These are phyloP conservation scores for Drosophila mulleri DNA, from an alignment of 2,888 invertebrate genomes.

Conservation along the genomic window DNA sequence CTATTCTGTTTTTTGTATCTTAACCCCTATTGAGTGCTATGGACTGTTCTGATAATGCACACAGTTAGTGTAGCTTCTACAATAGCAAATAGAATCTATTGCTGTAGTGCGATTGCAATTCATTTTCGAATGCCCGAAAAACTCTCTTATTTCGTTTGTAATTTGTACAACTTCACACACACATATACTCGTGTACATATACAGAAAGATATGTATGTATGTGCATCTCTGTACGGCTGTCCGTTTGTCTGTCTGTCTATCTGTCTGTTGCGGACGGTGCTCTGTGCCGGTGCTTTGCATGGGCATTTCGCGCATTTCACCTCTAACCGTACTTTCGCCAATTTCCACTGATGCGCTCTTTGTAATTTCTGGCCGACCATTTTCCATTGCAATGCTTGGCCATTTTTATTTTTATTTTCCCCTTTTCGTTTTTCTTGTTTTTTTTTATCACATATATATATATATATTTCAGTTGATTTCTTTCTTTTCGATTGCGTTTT, in stretches of 20 bases:
- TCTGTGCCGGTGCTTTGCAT: neutral
- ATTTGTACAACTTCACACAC: slow-evolving; percentile 53
- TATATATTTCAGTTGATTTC: slow-evolving; percentile 68
- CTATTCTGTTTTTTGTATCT: neutral
- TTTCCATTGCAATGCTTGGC: slow-evolving; percentile 73
- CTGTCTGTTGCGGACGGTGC: neutral
- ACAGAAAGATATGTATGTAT: too few relatives aligned
- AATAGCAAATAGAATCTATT: neutral
- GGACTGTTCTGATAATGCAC: neutral
- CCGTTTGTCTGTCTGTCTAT: neutral
- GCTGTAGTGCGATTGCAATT: slow-evolving; percentile 50
- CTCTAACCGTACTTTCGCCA: slow-evolving; percentile 40
- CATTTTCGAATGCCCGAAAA: slow-evolving; percentile 52
- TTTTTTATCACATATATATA: neutral
- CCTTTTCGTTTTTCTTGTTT: slow-evolving; percentile 42
- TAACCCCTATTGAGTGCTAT: neutral
- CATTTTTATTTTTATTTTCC: slow-evolving; percentile 46
- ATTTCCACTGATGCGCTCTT: slow-evolving; percentile 65
- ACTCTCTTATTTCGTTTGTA: slow-evolving; percentile 74
- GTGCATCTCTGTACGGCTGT: neutral
- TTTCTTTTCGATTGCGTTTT: slow-evolving; percentile 25
- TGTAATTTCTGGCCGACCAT: slow-evolving; percentile 77
- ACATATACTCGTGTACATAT: neutral
- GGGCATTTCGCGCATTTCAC: slow-evolving; percentile 14
- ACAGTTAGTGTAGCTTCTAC: neutral